A percentile compares a stretch with the other conserved stretches of the same genome.
Conservation (phyloP, 2,797 vertebrate genomes). For the Ataeniobius toweri region DNA sequence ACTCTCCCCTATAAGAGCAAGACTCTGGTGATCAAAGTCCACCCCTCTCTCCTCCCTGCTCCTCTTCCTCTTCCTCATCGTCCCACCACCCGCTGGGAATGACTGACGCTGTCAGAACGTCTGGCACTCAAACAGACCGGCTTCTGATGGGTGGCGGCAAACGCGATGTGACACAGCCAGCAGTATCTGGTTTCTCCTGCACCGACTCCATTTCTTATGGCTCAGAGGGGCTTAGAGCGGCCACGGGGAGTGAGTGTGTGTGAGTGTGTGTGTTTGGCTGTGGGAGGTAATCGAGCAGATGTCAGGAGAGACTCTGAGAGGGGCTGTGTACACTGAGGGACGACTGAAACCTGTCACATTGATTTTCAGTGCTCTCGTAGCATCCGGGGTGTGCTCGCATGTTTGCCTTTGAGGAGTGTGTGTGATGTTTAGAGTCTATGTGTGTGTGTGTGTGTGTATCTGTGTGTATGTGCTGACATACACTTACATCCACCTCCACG, state of each 20-base stretch:
- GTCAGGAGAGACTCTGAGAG: constrained; percentile 78
- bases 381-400: constrained; percentile 5
- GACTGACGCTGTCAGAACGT: constrained; percentile 81
- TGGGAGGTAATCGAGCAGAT: constrained; percentile 81
- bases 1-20: constrained; percentile 14
- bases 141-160: constrained; percentile 73
- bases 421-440: constrained; percentile 40
- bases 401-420: constrained; percentile 39
- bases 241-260: constrained; percentile 58
- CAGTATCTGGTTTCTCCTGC: constrained; percentile 79
- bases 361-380: constrained; percentile 72
- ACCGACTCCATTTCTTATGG: constrained; percentile 78
- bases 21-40: constrained; percentile 41
- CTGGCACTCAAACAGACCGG: constrained; percentile 73
- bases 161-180: constrained; percentile 80
- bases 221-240: constrained; percentile 78
- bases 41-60: background rate
- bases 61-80: constrained; percentile 29
- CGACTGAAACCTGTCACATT: constrained; percentile 81
- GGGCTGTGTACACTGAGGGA: constrained; percentile 77
- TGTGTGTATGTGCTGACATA: constrained; percentile 36
- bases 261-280: constrained; percentile 53
- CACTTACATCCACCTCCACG: constrained; percentile 8
- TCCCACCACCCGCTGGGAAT: constrained; percentile 65
- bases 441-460: constrained; percentile 28